Percentiles rank a stretch among this genome's conserved stretches.
These are phyloP conservation scores for Teleopsis dalmanni DNA, from an alignment of 1,140 invertebrate genomes.

Conservation along the genomic window DNA sequence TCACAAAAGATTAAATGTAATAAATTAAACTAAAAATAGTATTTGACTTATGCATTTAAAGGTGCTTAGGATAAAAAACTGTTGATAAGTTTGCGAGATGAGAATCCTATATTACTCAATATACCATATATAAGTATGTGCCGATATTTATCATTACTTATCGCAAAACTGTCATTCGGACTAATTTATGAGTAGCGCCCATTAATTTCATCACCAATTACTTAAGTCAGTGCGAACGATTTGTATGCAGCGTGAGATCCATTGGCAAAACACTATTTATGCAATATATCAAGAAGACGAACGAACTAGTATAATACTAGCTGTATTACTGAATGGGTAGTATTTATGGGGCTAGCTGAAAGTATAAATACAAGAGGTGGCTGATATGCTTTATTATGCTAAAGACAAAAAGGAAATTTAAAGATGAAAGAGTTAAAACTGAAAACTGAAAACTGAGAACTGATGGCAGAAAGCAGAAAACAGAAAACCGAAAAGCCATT, in stretches of 20 bases:
- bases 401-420: background rate
- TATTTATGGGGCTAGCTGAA: background rate
- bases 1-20: too few relatives aligned
- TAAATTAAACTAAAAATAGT: too few relatives aligned
- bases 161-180: slow-evolving; percentile 4
- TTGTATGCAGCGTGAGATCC: background rate
- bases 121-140: too few relatives aligned
- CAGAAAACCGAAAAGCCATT: background rate
- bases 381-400: background rate
- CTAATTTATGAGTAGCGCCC: slow-evolving; percentile 9
- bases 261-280: background rate
- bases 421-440: background rate
- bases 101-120: too few relatives aligned
- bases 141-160: too few relatives aligned
- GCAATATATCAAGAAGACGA: background rate
- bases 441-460: background rate
- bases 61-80: too few relatives aligned
- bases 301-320: background rate
- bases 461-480: background rate
- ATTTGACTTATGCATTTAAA: too few relatives aligned
- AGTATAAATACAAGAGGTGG: background rate
- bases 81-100: too few relatives aligned
- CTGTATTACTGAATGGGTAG: background rate
- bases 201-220: slow-evolving; percentile 15
- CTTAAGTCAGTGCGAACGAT: background rate